A percentile compares a stretch with the other conserved stretches of the same genome.
These are phyloP conservation scores for Paracanthobrama guichenoti DNA, from an alignment of 2,113 vertebrate species.

Conservation along the genomic window DNA sequence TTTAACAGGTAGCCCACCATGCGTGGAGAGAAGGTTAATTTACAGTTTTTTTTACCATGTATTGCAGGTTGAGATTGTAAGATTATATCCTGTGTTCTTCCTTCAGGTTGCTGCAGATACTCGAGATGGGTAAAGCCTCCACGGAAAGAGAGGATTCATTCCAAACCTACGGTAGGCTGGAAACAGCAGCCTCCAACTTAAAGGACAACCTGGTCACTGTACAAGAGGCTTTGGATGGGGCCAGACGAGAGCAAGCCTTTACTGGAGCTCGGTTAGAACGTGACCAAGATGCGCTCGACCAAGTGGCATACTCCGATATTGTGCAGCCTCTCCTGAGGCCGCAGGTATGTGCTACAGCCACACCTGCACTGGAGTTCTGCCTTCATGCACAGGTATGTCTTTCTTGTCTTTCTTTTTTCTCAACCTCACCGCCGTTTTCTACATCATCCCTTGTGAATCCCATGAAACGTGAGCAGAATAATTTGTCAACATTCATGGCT, in stretches of 20 bases:
- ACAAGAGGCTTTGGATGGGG: constrained; percentile 70
- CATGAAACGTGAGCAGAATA: neutral
- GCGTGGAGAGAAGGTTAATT: neutral
- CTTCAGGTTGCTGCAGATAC: constrained; percentile 82
- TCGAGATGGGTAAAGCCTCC: constrained; percentile 69
- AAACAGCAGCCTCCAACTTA: constrained; percentile 76
- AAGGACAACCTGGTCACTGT: constrained; percentile 69
- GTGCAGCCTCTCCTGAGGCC: constrained; percentile 79
- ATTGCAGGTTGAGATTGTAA: neutral
- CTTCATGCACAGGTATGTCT: constrained; percentile 77
- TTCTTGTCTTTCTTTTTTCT: constrained; percentile 37
- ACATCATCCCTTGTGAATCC: constrained; percentile 25
- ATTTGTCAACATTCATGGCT: neutral
- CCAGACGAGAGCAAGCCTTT: constrained; percentile 72
- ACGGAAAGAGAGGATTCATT: constrained; percentile 79
- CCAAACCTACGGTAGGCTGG: constrained; percentile 79
- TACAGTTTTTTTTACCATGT: neutral
- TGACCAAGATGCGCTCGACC: constrained; percentile 75
- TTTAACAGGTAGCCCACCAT: constrained; percentile 78
- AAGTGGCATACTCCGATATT: constrained; percentile 76
- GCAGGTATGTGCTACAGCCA: constrained; percentile 75
- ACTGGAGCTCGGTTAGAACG: constrained; percentile 70
- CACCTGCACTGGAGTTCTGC: constrained; percentile 71
- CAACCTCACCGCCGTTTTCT: constrained; percentile 24
- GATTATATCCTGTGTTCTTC: neutral